A percentile compares a stretch with the other conserved stretches of the same genome.
Evolutionary conservation across 2,888 invertebrate species (phyloP).

Genomic region (Disparrhopalites patrizii): DNA sequence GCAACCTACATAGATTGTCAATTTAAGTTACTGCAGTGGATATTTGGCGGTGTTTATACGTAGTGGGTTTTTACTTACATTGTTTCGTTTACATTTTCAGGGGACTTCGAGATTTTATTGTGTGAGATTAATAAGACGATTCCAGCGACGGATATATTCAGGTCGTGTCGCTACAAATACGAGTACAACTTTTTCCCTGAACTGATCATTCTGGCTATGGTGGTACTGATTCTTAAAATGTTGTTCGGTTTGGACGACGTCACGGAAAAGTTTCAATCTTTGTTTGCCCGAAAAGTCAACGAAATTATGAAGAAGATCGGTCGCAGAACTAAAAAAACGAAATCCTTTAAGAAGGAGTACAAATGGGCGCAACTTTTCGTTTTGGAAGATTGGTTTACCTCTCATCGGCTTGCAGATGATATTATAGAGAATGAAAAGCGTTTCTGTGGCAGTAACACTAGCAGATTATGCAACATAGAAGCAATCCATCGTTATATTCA

Average conservation of each 20-base stretch:
- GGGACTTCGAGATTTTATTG: conserved; percentile 39
- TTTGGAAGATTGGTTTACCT: conserved; percentile 43
- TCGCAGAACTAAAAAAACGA: conserved; percentile 9
- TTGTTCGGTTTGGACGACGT: conserved; percentile 45
- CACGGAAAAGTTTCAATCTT: conserved; percentile 42
- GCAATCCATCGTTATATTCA: no score
- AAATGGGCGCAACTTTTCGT: conserved; percentile 37
- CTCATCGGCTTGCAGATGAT: conserved; percentile 25
- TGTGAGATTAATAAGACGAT: conserved; percentile 30
- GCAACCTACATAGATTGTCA: no score
- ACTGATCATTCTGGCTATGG: conserved; percentile 28
- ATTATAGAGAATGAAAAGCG: conserved; percentile 29
- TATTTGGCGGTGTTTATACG: no score
- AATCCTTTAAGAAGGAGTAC: background rate
- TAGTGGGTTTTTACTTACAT: background rate
- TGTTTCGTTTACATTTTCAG: conserved; percentile 28
- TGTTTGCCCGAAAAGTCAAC: conserved; percentile 42
- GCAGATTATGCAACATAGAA: no score
- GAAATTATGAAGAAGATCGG: conserved; percentile 16
- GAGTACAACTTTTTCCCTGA: conserved; percentile 29
- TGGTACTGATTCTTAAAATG: conserved; percentile 34
- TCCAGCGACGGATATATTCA: conserved; percentile 25
- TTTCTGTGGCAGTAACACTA: background rate
- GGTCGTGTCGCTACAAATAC: background rate
- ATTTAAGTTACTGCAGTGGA: no score